These are phyloP conservation scores for Piaya cayana DNA, from an alignment of 2,113 vertebrate genomes.

Conservation along the genomic window DNA sequence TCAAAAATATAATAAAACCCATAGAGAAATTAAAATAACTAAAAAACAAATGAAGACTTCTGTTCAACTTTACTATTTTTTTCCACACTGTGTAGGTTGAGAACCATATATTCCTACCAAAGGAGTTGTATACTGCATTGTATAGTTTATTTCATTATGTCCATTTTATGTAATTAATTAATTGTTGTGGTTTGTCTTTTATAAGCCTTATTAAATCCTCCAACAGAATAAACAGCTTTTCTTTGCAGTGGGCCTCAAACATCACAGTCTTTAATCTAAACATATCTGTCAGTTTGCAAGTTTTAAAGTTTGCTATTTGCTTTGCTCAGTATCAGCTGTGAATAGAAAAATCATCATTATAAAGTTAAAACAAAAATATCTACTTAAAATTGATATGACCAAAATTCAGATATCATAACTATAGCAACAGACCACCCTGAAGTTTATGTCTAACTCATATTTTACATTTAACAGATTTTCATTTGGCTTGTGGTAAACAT, in stretches of 20 bases:
- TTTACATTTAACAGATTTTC: neutral
- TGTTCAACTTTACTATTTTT: neutral
- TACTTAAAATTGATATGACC: neutral
- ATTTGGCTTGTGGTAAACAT: neutral
- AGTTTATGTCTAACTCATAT: neutral
- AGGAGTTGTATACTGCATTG: neutral
- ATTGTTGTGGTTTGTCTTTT: neutral
- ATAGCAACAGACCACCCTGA: neutral
- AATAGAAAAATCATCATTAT: neutral
- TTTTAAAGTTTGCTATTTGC: neutral
- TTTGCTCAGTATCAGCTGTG: neutral
- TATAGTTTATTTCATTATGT: neutral
- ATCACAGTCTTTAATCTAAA: neutral
- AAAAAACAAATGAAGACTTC: neutral
- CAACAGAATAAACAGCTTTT: neutral
- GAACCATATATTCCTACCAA: neutral
- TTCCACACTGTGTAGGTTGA: neutral
- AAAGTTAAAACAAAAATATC: neutral
- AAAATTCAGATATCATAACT: neutral
- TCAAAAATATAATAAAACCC: neutral
- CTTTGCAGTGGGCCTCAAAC: neutral
- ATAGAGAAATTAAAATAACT: neutral
- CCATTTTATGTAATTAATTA: neutral
- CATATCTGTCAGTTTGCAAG: neutral
- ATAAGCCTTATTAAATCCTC: neutral